Conservation (phyloP, 2,888 invertebrate species). For the Mantis religiosa region DNA sequence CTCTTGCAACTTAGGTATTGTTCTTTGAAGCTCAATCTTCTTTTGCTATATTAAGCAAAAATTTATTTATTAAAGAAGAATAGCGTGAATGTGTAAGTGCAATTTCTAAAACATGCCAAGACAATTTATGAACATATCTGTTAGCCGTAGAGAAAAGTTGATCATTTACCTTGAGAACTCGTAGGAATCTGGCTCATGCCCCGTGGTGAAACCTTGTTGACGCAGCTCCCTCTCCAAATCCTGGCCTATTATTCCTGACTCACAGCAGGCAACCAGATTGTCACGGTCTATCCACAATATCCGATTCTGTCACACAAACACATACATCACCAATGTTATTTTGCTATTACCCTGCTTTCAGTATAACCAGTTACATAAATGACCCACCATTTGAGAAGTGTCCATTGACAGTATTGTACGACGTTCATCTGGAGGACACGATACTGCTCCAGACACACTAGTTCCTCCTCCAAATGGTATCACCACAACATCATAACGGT, state of each 20-base stretch:
- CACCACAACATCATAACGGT: constrained; percentile 69
- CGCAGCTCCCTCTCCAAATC: constrained; percentile 84
- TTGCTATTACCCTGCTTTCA: not conserved
- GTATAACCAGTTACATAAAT: not conserved
- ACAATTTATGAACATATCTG: not conserved
- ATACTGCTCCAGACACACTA: constrained; percentile 82
- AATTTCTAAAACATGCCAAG: too few species aligned
- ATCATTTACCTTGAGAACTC: constrained; percentile 77
- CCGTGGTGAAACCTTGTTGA: constrained; percentile 76
- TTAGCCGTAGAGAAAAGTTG: not conserved
- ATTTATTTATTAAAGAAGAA: too few species aligned
- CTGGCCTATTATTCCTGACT: constrained; percentile 91
- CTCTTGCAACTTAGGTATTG: too few species aligned
- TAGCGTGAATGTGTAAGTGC: too few species aligned
- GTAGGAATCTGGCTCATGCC: constrained; percentile 97
- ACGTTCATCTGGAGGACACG: constrained; percentile 74
- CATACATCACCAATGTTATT: not conserved
- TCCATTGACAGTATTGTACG: constrained; percentile 85
- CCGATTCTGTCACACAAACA: constrained; percentile 56
- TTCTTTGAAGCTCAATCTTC: too few species aligned
- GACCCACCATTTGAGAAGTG: constrained; percentile 80
- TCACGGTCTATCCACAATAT: constrained; percentile 89
- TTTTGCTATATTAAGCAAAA: too few species aligned
- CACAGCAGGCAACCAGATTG: constrained; percentile 75
- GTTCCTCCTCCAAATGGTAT: constrained; percentile 96